phyloP scores from a whole-genome alignment of 2,113 vertebrate genomes.

The Nannospalax galili region DNA sequence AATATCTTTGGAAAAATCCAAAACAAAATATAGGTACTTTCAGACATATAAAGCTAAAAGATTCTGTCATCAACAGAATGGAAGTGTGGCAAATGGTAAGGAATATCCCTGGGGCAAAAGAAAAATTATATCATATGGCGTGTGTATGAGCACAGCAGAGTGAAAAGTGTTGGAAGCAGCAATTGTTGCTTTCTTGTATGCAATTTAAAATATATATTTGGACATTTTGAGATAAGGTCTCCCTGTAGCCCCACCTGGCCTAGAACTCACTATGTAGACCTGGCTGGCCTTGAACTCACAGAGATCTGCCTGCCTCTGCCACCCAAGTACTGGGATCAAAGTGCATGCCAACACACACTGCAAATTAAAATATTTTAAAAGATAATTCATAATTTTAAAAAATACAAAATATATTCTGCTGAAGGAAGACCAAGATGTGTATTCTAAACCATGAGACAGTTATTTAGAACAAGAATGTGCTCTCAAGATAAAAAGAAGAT shows the following conservation, averaged over 20 bases:
- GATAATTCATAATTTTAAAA: background rate
- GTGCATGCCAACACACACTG: no score
- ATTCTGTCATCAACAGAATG: background rate
- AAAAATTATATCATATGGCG: background rate
- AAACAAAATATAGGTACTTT: background rate
- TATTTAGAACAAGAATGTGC: background rate
- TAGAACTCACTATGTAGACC: no score
- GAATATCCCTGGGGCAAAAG: background rate
- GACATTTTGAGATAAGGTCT: no score
- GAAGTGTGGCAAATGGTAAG: background rate
- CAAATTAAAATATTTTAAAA: conserved; percentile 5
- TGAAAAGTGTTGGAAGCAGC: background rate
- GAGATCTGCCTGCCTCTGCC: no score
- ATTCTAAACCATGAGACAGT: background rate
- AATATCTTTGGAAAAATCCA: background rate
- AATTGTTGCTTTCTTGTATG: background rate
- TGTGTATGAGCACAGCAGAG: background rate
- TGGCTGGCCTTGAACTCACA: no score
- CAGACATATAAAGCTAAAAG: background rate
- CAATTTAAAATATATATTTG: no score
- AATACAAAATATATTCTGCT: background rate
- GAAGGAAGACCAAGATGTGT: background rate
- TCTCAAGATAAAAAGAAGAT: background rate
- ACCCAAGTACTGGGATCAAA: no score
- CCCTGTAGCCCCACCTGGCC: no score